phyloP scores from a whole-genome alignment of 1,140 invertebrate genomes.

The Diploscapter pachys region DNA sequence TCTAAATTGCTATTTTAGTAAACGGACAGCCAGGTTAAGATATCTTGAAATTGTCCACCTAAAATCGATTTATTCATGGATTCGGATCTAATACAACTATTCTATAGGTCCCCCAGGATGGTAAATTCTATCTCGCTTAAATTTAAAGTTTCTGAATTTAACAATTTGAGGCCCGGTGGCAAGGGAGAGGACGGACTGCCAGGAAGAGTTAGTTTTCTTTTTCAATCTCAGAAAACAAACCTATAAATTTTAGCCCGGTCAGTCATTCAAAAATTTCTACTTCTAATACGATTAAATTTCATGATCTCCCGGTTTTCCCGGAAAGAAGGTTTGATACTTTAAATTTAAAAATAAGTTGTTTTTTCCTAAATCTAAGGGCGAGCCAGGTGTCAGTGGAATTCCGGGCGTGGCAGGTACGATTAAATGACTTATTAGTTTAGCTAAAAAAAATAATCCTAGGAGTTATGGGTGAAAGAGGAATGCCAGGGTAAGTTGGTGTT shows the following conservation, averaged over 20 bases:
- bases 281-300: background rate
- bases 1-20: too few species aligned
- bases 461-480: constrained; percentile 31
- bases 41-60: too few species aligned
- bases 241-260: background rate
- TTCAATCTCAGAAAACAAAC: background rate
- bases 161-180: constrained; percentile 21
- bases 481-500: constrained; percentile 15
- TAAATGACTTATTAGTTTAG: too few species aligned
- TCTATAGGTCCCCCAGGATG: constrained; percentile 34
- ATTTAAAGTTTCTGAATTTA: constrained; percentile 23
- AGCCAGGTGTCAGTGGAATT: constrained; percentile 31
- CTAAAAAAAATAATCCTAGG: too few species aligned
- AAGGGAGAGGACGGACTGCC: constrained; percentile 39
- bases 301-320: constrained; percentile 41
- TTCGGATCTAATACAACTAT: too few species aligned
- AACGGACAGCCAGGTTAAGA: constrained; percentile 29
- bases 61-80: too few species aligned
- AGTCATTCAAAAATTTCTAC: background rate
- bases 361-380: constrained; percentile 19
- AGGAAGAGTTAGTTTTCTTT: constrained; percentile 26
- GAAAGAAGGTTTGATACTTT: constrained; percentile 23
- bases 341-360: too few species aligned
- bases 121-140: too few species aligned
- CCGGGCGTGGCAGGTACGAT: constrained; percentile 38